Percentiles rank a stretch among this genome's conserved stretches.
These are phyloP conservation scores for Microtus oregoni DNA, from an alignment of 2,113 vertebrate species.

Conservation along the genomic window DNA sequence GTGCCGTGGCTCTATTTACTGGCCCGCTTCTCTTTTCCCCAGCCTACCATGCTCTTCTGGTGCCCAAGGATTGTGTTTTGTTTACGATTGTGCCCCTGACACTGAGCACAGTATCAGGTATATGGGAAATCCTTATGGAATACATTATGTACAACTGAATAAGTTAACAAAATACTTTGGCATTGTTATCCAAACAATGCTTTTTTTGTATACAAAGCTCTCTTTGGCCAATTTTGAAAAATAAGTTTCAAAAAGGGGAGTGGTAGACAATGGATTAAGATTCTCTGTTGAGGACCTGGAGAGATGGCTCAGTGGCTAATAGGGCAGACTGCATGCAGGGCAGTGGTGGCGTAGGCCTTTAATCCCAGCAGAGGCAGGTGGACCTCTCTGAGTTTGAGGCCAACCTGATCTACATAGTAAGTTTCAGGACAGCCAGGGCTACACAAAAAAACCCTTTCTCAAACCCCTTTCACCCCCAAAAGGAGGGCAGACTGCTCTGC, in stretches of 20 bases:
- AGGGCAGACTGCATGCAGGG: neutral
- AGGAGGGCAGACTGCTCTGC: neutral
- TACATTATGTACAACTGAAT: neutral
- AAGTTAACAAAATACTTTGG: slow-evolving; percentile 6
- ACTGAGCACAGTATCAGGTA: neutral
- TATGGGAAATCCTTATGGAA: neutral
- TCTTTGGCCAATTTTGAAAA: slow-evolving; percentile 64
- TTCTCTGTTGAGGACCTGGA: slow-evolving; percentile 60
- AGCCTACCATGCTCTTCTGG: neutral
- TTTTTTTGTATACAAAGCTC: neutral
- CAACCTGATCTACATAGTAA: neutral
- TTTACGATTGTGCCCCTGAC: neutral
- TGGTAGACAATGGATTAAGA: slow-evolving; percentile 60
- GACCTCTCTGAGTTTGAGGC: neutral
- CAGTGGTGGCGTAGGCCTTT: neutral
- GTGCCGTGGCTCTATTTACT: neutral
- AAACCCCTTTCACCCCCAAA: too few relatives aligned
- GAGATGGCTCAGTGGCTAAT: neutral
- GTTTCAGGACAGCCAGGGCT: neutral
- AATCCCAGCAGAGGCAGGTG: neutral
- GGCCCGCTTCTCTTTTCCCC: neutral
- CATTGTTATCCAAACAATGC: neutral
- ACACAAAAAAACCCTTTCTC: neutral
- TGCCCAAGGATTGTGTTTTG: neutral
- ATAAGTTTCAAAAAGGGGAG: slow-evolving; percentile 13